Evolutionary conservation across 2,888 invertebrate species (phyloP).

Genomic region (Baronia brevicornis): DNA sequence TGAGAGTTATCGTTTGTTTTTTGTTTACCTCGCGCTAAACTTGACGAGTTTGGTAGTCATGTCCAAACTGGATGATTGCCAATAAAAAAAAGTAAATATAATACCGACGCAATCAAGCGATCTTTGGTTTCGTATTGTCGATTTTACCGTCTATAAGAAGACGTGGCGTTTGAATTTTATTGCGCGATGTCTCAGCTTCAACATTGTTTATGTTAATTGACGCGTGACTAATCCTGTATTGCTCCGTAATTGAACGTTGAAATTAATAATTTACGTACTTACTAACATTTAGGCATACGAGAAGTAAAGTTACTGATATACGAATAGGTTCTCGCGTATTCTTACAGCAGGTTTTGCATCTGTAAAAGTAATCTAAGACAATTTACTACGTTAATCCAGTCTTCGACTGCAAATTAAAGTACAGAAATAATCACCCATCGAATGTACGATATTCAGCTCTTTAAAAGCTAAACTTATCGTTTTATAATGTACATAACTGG

Average conservation of each 20-base stretch:
- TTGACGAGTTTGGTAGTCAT: constrained; percentile 12
- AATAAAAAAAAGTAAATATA: constrained; percentile 22
- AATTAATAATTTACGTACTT: constrained; percentile 2
- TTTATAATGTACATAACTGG: constrained; percentile 44
- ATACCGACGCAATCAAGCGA: constrained; percentile 17
- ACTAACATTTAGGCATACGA: constrained; percentile 5
- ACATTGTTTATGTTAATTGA: too few species aligned
- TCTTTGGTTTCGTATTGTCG: constrained; percentile 9
- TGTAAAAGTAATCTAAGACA: constrained; percentile 32
- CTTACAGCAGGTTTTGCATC: constrained; percentile 22
- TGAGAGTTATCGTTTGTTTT: constrained; percentile 12
- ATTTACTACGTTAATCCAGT: constrained; percentile 44
- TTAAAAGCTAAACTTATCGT: constrained; percentile 39
- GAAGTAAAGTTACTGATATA: constrained; percentile 14
- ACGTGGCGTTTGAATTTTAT: background rate
- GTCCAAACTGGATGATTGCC: constrained; percentile 19
- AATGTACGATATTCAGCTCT: constrained; percentile 38
- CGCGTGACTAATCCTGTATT: constrained; percentile 2
- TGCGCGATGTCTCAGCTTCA: too few species aligned
- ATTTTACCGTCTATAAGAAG: constrained; percentile 2
- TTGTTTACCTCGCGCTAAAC: constrained; percentile 9
- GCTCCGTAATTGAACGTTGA: constrained; percentile 4
- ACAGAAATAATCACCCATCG: constrained; percentile 59
- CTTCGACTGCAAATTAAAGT: constrained; percentile 54
- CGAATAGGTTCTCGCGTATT: constrained; percentile 31